Conservation (phyloP, 1,140 invertebrate genomes). For the Vollenhovia emeryi region DNA sequence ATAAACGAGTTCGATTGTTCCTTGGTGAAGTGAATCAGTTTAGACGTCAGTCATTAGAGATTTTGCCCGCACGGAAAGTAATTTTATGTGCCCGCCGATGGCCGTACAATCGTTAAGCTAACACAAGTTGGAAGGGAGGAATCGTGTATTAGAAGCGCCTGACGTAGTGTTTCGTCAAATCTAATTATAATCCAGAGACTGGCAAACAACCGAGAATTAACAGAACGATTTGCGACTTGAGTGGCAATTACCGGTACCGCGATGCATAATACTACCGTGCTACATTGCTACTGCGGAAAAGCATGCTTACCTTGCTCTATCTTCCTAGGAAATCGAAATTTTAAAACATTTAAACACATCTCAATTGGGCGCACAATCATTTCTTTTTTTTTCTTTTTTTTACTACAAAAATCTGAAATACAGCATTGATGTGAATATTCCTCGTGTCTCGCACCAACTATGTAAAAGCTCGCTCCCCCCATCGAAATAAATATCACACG, state of each 20-base stretch:
- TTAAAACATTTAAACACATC: slow-evolving; percentile 39
- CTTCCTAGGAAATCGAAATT: slow-evolving; percentile 32
- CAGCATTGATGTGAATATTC: slow-evolving; percentile 55
- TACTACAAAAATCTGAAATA: slow-evolving; percentile 58
- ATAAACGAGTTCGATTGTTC: not conserved
- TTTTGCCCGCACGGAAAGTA: not conserved
- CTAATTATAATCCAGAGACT: slow-evolving; percentile 13
- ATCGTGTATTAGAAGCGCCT: not conserved
- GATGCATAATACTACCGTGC: slow-evolving; percentile 47
- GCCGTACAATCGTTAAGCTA: not conserved
- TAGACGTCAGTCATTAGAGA: not conserved
- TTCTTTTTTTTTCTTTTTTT: slow-evolving; percentile 31
- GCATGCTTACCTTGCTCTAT: slow-evolving; percentile 31
- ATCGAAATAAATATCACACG: slow-evolving; percentile 55
- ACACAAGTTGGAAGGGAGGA: not conserved
- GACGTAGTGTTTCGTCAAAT: not conserved
- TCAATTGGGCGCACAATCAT: slow-evolving; percentile 33
- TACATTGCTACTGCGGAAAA: slow-evolving; percentile 13
- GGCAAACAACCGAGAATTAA: slow-evolving; percentile 45
- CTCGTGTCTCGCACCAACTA: slow-evolving; percentile 16
- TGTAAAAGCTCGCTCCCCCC: slow-evolving; percentile 41
- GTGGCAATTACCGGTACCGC: slow-evolving; percentile 62
- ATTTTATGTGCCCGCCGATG: not conserved
- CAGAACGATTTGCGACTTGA: slow-evolving; percentile 20
- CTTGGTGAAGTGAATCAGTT: not conserved